Base-by-base conservation (phyloP, 2,888 invertebrate genomes). In the Carterocephalus palaemon region DNA sequence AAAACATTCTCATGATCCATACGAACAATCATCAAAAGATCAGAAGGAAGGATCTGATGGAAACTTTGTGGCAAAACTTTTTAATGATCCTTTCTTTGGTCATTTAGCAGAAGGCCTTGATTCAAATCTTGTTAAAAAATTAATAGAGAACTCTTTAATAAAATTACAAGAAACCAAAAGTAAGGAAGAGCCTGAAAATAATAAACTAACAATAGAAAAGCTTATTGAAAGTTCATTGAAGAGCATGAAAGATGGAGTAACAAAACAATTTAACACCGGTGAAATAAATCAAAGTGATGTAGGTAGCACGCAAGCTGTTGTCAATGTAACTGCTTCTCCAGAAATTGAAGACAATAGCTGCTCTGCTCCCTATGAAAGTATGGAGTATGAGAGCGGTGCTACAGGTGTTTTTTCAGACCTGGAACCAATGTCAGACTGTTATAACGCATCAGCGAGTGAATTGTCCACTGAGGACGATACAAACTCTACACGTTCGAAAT, bases 351-450 rank as follows among this genome's bases (percentile, higher is more conserved):
- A 88, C 52, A 90, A 88, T 68, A 85, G 88, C 81, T 89, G 89
- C 80, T 92, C 92, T 62, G 92, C 92, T 71, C 92, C 92, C 75
- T 92, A 92, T 77, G 92, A 92, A 81, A 86, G 91, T 72, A 92
- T 92, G 84, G 92, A 92, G 80, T 91, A 91, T 52, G 90, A 90
- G 68, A 89, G 89, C 73, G 89, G 88, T 71, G 70, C 76, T 60
- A 74, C 78, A 60, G 86, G 86, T 66, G 73, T 81, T 69, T 86
- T 86, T 70, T 87, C 86, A 60, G 88, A 88, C 68, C 75, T 75
- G 51, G 88, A 88, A 67, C 87, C 85, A 52, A 88, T 90, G 70
- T 92, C 92, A 15, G 92, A 92, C 63, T 92, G 92, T 70, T 92
- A 92, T 67, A 92, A 92, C 53, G 92, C 92, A 53, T 90, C 90